Conservation (phyloP, 2,113 vertebrate species). For the Seriola dumerili region DNA sequence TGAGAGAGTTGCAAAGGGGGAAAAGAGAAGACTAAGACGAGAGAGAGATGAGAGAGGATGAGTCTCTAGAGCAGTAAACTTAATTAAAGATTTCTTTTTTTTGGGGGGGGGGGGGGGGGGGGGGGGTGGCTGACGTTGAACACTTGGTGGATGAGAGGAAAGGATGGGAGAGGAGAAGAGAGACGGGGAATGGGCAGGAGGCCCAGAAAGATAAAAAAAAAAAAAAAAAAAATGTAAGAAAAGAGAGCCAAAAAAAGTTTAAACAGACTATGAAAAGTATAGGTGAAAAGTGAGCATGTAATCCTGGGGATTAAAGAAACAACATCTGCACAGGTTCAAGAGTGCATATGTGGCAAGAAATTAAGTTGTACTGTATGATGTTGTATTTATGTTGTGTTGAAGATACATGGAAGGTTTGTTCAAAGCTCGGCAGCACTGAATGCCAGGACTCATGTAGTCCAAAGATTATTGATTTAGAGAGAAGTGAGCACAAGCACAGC, state of each 20-base stretch:
- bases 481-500: too few relatives aligned
- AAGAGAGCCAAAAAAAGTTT: conserved; percentile 7
- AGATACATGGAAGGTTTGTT: too few relatives aligned
- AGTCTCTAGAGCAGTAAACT: conserved; percentile 74
- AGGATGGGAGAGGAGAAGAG: conserved; percentile 5
- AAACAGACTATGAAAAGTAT: background rate
- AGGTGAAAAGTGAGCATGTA: background rate
- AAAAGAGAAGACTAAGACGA: background rate
- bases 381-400: background rate
- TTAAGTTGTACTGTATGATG: background rate
- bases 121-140: conserved; percentile 28
- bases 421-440: too few relatives aligned
- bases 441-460: too few relatives aligned
- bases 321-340: background rate
- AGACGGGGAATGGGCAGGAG: conserved; percentile 48
- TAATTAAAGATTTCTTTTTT: conserved; percentile 76
- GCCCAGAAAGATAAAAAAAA: conserved; percentile 48
- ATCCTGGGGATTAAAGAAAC: background rate
- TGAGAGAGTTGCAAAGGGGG: conserved; percentile 3
- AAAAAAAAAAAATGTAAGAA: background rate
- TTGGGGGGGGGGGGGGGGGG: too few relatives aligned
- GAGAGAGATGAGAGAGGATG: conserved; percentile 48
- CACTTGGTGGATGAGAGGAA: conserved; percentile 47
- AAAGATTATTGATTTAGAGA: too few relatives aligned
- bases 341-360: background rate